Percentiles rank a stretch among this genome's conserved stretches.
phyloP scores from a whole-genome alignment of 2,113 vertebrate genomes.

The Noturus placidus region DNA sequence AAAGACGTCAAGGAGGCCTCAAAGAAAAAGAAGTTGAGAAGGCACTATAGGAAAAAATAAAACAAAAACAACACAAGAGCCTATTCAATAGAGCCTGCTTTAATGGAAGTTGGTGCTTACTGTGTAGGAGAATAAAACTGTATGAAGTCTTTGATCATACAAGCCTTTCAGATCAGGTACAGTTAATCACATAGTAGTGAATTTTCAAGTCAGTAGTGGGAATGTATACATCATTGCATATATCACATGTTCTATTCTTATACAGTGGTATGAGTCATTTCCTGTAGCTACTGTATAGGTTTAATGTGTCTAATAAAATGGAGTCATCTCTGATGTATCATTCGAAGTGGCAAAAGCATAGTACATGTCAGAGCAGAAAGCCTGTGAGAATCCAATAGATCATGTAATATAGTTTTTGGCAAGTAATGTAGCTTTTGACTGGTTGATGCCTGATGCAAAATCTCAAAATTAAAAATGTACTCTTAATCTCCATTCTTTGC shows the following conservation, averaged over 20 bases:
- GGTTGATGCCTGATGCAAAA: background rate
- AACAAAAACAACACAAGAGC: background rate
- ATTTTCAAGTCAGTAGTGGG: background rate
- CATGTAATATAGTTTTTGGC: background rate
- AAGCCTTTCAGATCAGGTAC: background rate
- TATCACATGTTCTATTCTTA: constrained; percentile 8
- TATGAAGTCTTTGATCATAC: background rate
- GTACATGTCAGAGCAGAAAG: background rate
- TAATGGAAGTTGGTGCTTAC: background rate
- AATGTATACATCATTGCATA: background rate
- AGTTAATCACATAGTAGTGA: background rate
- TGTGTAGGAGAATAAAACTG: background rate
- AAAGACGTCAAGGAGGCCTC: constrained; percentile 9
- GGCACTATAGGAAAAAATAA: background rate
- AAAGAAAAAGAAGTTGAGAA: constrained; percentile 7
- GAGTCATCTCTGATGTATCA: background rate
- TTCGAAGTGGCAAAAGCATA: too few relatives aligned
- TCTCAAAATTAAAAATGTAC: background rate
- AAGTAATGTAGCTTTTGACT: background rate
- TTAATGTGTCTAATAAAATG: background rate
- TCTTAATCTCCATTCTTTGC: background rate
- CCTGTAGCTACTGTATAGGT: constrained; percentile 15
- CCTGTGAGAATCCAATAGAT: background rate
- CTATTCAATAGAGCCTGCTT: background rate
- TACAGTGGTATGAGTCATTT: background rate